A percentile compares a stretch with the other conserved stretches of the same genome.
Evolutionary conservation across 2,113 vertebrate genomes (phyloP).

Genomic region (Vireo altiloquus): DNA sequence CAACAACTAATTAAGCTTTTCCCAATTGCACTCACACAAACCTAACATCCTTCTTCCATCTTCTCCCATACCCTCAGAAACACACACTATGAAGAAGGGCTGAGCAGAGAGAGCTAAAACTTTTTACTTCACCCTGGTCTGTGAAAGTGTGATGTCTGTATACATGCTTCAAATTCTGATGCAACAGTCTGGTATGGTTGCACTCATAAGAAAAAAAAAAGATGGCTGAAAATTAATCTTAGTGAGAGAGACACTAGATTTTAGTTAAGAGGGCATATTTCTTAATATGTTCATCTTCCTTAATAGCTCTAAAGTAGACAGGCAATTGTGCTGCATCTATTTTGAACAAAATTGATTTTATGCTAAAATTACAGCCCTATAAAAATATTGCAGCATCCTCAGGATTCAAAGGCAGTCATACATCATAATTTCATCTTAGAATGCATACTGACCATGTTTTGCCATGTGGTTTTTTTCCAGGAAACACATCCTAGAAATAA

Average conservation of each 20-base stretch:
- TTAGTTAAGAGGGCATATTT: background rate
- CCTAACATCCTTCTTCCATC: background rate
- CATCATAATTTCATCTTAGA: background rate
- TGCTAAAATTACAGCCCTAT: background rate
- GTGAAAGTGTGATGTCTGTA: background rate
- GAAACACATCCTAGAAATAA: background rate
- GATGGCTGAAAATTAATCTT: background rate
- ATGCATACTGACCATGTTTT: background rate
- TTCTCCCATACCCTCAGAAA: background rate
- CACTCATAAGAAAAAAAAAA: background rate
- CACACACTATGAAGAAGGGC: background rate
- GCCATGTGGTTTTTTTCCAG: background rate
- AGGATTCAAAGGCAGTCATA: background rate
- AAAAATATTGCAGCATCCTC: background rate
- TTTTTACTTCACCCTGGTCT: background rate
- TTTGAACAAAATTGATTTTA: background rate
- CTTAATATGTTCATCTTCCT: background rate
- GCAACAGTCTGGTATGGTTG: background rate
- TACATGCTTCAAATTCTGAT: background rate
- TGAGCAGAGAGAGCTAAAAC: background rate
- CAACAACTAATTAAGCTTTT: background rate
- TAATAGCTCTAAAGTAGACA: background rate
- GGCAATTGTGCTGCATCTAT: background rate
- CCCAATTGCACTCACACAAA: background rate
- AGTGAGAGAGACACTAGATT: background rate